Conservation (phyloP, 53 echinoderm and acorn worm genomes). For the Henricia sp. region DNA sequence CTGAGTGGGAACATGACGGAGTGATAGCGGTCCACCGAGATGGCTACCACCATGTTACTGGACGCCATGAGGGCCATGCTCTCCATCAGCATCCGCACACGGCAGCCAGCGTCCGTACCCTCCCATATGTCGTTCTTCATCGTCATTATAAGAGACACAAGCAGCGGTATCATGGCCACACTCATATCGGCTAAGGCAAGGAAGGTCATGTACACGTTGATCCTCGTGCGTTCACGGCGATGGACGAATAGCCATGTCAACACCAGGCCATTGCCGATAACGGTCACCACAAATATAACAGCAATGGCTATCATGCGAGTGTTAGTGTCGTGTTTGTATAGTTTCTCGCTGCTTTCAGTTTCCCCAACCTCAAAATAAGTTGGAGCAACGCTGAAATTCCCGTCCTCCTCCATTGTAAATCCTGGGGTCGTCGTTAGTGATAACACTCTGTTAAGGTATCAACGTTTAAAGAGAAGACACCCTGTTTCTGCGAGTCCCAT, state of each 20-base stretch:
- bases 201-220: conserved; percentile 84
- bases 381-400: conserved; percentile 6
- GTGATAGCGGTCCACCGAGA: conserved; percentile 90
- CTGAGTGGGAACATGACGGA: conserved; percentile 89
- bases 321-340: conserved; percentile 39
- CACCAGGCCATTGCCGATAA: conserved; percentile 82
- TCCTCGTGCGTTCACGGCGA: conserved; percentile 75
- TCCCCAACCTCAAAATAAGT: neutral
- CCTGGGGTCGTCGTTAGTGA: neutral
- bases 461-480: no score
- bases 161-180: conserved; percentile 78
- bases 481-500: no score
- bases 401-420: conserved; percentile 22
- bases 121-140: conserved; percentile 70
- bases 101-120: conserved; percentile 75
- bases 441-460: neutral
- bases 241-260: conserved; percentile 82
- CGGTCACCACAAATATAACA: conserved; percentile 73
- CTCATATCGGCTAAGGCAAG: conserved; percentile 82
- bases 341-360: neutral
- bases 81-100: conserved; percentile 73
- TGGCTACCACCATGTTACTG: conserved; percentile 92
- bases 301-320: conserved; percentile 71
- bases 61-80: conserved; percentile 88
- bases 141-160: conserved; percentile 80